Percentiles rank a stretch among this genome's conserved stretches.
Conservation (phyloP, 2,888 invertebrate species). For the Nemotelus nigrinus region DNA sequence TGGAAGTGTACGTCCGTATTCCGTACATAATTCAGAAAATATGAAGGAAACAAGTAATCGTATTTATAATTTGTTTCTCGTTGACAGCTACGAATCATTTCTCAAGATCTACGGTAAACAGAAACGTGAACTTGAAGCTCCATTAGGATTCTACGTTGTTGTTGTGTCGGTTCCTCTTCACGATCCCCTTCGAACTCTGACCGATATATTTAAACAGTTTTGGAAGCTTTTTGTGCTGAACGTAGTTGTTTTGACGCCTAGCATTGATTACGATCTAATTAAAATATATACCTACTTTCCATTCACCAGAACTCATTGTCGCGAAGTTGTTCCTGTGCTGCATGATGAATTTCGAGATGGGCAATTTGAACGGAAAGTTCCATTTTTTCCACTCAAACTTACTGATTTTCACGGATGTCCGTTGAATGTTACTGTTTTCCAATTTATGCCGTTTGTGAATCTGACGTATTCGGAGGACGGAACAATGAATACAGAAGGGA, state of each 20-base stretch:
- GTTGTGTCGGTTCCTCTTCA: neutral
- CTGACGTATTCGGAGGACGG: constrained; percentile 32
- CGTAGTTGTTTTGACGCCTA: neutral
- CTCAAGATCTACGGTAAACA: neutral
- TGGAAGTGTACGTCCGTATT: too few relatives aligned
- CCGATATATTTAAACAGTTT: constrained; percentile 4
- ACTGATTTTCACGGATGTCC: constrained; percentile 46
- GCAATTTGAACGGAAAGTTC: constrained; percentile 16
- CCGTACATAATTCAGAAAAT: neutral
- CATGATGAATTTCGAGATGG: constrained; percentile 20
- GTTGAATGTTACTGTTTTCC: constrained; percentile 41
- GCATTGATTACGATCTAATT: neutral
- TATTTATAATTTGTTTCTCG: constrained; percentile 20
- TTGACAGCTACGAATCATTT: constrained; percentile 27
- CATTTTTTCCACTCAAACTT: constrained; percentile 46
- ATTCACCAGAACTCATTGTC: constrained; percentile 24
- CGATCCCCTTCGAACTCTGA: neutral
- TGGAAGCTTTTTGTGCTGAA: constrained; percentile 30
- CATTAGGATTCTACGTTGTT: constrained; percentile 16
- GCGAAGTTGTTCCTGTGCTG: neutral
- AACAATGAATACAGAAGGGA: constrained; percentile 33
- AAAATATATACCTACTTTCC: constrained; percentile 35
- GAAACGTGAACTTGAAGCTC: neutral
- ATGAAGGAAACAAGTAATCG: neutral
- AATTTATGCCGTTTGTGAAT: constrained; percentile 41